A percentile compares a stretch with the other conserved stretches of the same genome.
phyloP scores from a whole-genome alignment of 2,797 vertebrate species.

The Chelidonichthys spinosus region DNA sequence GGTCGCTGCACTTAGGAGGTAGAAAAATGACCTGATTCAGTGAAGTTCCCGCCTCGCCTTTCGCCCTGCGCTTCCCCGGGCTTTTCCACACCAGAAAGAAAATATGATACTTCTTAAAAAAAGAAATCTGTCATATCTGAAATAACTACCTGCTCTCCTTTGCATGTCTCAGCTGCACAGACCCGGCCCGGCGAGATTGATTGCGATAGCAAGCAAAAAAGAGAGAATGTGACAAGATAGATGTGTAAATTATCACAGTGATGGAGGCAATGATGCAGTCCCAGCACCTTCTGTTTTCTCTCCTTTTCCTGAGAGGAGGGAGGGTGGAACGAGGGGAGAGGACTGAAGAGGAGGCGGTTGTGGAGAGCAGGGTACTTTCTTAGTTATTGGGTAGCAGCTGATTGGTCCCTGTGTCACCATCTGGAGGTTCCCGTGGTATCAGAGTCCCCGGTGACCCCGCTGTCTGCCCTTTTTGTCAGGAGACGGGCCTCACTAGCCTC shows the following conservation, averaged over 20 bases:
- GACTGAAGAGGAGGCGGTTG: constrained; percentile 45
- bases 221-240: constrained; percentile 99
- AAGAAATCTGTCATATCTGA: constrained; percentile 61
- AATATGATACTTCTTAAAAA: constrained; percentile 38
- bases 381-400: constrained; percentile 90
- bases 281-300: constrained; percentile 98
- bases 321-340: constrained; percentile 67
- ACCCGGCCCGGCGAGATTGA: constrained; percentile 95
- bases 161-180: constrained; percentile 84
- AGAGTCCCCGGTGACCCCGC: constrained; percentile 86
- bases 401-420: constrained; percentile 90
- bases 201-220: constrained; percentile 92
- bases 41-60: constrained; percentile 36
- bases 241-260: constrained; percentile 99
- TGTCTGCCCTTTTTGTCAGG: constrained; percentile 90
- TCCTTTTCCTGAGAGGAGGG: constrained; percentile 77
- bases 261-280: constrained; percentile 99
- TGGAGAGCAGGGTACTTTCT: constrained; percentile 82
- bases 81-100: constrained; percentile 38
- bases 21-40: constrained; percentile 61
- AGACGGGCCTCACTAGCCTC: constrained; percentile 80
- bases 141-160: constrained; percentile 76
- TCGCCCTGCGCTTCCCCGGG: constrained; percentile 24
- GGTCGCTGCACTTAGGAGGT: constrained; percentile 34
- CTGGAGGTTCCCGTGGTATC: constrained; percentile 82